A percentile compares a stretch with the other conserved stretches of the same genome.
phyloP scores from a whole-genome alignment of 2,113 vertebrate genomes.

The Okapia johnstoni region DNA sequence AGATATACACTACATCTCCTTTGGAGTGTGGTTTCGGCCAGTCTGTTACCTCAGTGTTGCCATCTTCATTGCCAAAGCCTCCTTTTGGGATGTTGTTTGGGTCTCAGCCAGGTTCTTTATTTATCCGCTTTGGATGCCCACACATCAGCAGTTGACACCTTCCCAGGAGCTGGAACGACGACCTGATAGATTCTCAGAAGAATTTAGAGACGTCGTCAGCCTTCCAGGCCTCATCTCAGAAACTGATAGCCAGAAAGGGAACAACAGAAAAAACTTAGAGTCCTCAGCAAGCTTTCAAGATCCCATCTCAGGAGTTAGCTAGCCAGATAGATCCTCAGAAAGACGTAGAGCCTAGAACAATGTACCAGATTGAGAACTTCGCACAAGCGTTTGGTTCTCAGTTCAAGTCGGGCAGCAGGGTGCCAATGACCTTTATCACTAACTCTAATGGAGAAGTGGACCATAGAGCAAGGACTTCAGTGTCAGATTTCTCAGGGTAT shows the following conservation, averaged over 20 bases:
- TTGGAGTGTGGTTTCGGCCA: conserved; percentile 96
- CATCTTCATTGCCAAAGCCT: conserved; percentile 94
- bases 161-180: conserved; percentile 99
- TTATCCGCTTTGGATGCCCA: conserved; percentile 91
- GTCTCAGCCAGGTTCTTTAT: conserved; percentile 93
- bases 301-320: conserved; percentile 92
- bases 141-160: conserved; percentile 98
- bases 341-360: conserved; percentile 89
- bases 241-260: conserved; percentile 93
- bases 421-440: conserved; percentile 93
- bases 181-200: conserved; percentile 96
- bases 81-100: conserved; percentile 96
- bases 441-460: conserved; percentile 94
- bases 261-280: conserved; percentile 88
- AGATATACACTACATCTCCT: conserved; percentile 92
- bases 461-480: conserved; percentile 96
- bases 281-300: conserved; percentile 89
- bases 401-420: conserved; percentile 97
- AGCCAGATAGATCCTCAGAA: conserved; percentile 92
- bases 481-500: conserved; percentile 99
- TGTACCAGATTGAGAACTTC: conserved; percentile 99
- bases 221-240: conserved; percentile 93
- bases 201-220: conserved; percentile 87
- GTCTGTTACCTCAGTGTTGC: conserved; percentile 93
- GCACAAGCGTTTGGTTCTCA: conserved; percentile 99